These are phyloP conservation scores for Ctenicera cuprea DNA, from an alignment of 2,888 invertebrate genomes.

Conservation along the genomic window DNA sequence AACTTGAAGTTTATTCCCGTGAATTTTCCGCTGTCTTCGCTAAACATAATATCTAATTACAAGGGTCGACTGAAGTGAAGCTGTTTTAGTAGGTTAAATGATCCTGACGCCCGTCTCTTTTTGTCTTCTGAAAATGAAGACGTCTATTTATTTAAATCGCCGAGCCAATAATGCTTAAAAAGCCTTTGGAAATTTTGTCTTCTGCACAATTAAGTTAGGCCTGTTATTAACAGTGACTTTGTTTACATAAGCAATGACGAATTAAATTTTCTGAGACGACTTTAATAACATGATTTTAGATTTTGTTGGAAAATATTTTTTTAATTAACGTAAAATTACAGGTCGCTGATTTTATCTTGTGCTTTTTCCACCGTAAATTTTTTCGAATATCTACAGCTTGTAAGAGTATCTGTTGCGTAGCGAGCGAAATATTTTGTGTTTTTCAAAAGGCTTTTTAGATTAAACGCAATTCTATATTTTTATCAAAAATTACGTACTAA, in stretches of 20 bases:
- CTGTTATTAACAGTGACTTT: constrained; percentile 1
- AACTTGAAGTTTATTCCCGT: constrained; percentile 13
- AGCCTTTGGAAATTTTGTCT: constrained; percentile 6
- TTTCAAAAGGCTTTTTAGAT: too few species aligned
- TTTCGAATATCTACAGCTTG: background rate
- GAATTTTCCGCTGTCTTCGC: constrained; percentile 24
- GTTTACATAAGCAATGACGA: background rate
- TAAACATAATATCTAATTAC: constrained; percentile 29
- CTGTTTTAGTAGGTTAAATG: constrained; percentile 13
- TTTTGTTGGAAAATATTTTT: constrained; percentile 5
- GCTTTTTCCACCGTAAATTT: background rate
- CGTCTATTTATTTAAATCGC: constrained; percentile 15
- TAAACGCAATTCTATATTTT: too few species aligned
- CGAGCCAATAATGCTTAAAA: background rate
- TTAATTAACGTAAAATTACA: constrained; percentile 19
- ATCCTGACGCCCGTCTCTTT: background rate
- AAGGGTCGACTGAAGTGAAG: constrained; percentile 19
- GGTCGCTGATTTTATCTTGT: background rate
- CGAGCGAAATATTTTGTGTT: too few species aligned
- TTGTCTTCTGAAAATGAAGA: constrained; percentile 17
- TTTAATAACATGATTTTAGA: background rate
- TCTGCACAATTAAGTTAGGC: constrained; percentile 15
- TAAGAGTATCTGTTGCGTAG: too few species aligned
- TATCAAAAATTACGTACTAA: too few species aligned
- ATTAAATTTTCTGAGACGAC: background rate